Percentiles rank a stretch among this genome's conserved stretches.
These are phyloP conservation scores for Empidonax alnorum DNA, from an alignment of 2,113 vertebrate species.

Conservation along the genomic window DNA sequence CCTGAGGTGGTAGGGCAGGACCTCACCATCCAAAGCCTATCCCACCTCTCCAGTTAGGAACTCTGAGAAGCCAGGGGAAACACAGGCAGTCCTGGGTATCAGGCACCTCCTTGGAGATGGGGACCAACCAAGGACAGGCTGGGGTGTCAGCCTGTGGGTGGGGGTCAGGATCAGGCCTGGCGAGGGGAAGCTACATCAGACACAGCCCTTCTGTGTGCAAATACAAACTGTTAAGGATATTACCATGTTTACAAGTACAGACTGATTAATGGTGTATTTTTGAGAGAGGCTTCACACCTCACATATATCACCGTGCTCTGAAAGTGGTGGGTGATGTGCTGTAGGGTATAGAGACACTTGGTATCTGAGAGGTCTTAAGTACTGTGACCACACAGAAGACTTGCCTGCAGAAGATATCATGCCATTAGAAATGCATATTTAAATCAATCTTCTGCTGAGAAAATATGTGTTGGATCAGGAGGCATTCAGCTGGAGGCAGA, in stretches of 20 bases:
- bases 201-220: background rate
- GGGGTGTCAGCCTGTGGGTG: background rate
- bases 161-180: background rate
- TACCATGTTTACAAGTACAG: background rate
- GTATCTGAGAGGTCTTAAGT: background rate
- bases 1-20: background rate
- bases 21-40: background rate
- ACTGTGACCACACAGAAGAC: background rate
- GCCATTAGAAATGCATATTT: background rate
- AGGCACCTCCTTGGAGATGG: background rate
- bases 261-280: background rate
- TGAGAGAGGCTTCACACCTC: background rate
- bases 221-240: background rate
- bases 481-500: background rate
- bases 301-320: background rate
- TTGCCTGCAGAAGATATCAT: background rate
- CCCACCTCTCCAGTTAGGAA: background rate
- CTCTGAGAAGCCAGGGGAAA: background rate
- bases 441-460: background rate
- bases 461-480: background rate
- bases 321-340: background rate
- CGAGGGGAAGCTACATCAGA: background rate
- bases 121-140: background rate
- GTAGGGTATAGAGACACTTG: background rate
- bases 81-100: background rate